Conservation (phyloP, 2,888 invertebrate species). For the Ormia ochracea region DNA sequence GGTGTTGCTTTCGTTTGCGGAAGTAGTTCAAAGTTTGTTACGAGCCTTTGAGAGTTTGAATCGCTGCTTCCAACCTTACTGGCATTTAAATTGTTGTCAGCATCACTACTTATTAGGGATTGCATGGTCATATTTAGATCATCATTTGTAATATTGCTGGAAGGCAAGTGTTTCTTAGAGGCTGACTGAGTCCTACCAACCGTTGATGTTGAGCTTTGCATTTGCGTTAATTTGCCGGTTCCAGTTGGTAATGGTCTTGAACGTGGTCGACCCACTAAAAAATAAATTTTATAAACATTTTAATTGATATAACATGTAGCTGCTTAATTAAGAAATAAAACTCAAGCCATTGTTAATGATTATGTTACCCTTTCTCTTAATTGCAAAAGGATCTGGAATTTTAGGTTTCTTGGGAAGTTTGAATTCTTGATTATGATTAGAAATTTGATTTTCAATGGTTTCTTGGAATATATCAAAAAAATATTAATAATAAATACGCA, state of each 20-base stretch:
- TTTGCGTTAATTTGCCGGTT: conserved; percentile 45
- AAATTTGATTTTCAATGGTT: conserved; percentile 26
- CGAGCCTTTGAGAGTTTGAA: conserved; percentile 60
- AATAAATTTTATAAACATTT: neutral
- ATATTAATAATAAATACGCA: neutral
- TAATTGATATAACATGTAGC: neutral
- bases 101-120: conserved; percentile 73
- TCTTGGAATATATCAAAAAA: conserved; percentile 19
- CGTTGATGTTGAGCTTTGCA: conserved; percentile 32
- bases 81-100: conserved; percentile 59
- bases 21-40: conserved; percentile 69
- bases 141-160: conserved; percentile 66
- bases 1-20: conserved; percentile 65
- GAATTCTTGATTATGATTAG: conserved; percentile 44
- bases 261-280: conserved; percentile 78
- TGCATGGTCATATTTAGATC: conserved; percentile 76
- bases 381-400: conserved; percentile 73
- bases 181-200: conserved; percentile 12
- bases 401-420: conserved; percentile 65
- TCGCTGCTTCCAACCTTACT: conserved; percentile 54
- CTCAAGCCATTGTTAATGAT: conserved; percentile 18
- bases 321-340: neutral
- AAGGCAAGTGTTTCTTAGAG: conserved; percentile 38
- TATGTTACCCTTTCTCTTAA: conserved; percentile 75
- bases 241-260: conserved; percentile 69